Percentiles rank a stretch among this genome's conserved stretches.
Conservation (phyloP, 1,140 invertebrate species). For the roundworm (Caenorhabditis elegans) region DNA sequence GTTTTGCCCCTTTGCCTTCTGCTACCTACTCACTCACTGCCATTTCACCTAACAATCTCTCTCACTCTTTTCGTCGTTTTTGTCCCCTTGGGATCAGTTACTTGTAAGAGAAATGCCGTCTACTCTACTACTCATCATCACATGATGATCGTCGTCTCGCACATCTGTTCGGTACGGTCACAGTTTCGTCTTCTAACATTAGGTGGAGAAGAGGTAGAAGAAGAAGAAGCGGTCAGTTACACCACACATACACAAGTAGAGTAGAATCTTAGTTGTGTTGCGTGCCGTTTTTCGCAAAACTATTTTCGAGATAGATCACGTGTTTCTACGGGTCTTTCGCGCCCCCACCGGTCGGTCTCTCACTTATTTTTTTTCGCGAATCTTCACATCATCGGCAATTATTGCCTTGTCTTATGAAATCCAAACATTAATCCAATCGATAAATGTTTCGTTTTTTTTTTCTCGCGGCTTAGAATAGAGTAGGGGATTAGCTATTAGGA, state of each 20-base stretch:
- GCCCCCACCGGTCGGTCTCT: too few species aligned
- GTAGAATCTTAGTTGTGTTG: not conserved
- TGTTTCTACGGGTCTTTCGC: too few species aligned
- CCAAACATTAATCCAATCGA: too few species aligned
- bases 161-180: slow-evolving; percentile 25
- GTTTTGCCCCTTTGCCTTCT: not conserved
- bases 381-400: not conserved
- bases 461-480: too few species aligned
- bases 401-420: not conserved
- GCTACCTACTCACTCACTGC: not conserved
- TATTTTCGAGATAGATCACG: slow-evolving; percentile 24
- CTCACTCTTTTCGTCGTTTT: not conserved
- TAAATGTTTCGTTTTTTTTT: too few species aligned
- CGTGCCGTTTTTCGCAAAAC: slow-evolving; percentile 15
- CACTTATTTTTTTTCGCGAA: not conserved
- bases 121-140: not conserved
- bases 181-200: slow-evolving; percentile 4
- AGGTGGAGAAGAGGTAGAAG: too few species aligned
- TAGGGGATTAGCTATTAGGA: not conserved
- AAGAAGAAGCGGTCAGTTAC: slow-evolving; percentile 22
- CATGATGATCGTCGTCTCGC: slow-evolving; percentile 28
- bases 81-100: not conserved
- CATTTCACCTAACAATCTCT: slow-evolving; percentile 22
- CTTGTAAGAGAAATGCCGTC: not conserved
- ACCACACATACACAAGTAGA: not conserved